phyloP scores from a whole-genome alignment of 2,113 vertebrate genomes.

The Morone saxatilis region DNA sequence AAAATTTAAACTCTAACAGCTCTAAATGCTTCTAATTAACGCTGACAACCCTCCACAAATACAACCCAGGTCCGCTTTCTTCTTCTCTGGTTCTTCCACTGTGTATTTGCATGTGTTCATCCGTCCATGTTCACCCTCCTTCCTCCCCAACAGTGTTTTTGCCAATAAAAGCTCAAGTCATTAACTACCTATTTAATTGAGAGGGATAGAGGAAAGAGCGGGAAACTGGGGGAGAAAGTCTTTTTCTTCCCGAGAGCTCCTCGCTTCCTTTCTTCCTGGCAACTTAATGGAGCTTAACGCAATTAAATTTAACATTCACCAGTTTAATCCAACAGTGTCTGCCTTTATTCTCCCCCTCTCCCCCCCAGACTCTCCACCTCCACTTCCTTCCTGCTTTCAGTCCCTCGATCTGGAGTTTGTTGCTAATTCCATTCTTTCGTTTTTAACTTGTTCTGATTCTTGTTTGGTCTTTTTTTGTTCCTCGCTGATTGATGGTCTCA shows the following conservation, averaged over 20 bases:
- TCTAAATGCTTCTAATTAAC: too few relatives aligned
- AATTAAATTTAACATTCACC: constrained; percentile 61
- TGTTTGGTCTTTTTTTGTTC: background rate
- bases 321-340: constrained; percentile 48
- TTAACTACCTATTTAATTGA: constrained; percentile 51
- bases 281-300: constrained; percentile 70
- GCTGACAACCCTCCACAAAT: background rate
- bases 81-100: background rate
- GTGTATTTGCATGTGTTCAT: constrained; percentile 31
- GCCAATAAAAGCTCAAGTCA: constrained; percentile 57
- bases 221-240: constrained; percentile 26
- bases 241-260: constrained; percentile 56
- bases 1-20: too few relatives aligned
- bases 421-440: background rate
- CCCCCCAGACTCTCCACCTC: background rate
- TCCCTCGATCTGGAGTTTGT: background rate
- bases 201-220: constrained; percentile 33
- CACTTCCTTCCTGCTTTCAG: background rate
- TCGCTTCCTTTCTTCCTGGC: constrained; percentile 41
- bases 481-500: background rate
- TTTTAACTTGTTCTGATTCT: background rate
- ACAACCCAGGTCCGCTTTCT: too few relatives aligned
- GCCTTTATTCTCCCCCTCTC: constrained; percentile 4
- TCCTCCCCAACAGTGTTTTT: constrained; percentile 17
- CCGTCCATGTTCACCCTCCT: background rate